These are phyloP conservation scores for Therioaphis trifolii DNA, from an alignment of 2,888 invertebrate species.

Conservation along the genomic window DNA sequence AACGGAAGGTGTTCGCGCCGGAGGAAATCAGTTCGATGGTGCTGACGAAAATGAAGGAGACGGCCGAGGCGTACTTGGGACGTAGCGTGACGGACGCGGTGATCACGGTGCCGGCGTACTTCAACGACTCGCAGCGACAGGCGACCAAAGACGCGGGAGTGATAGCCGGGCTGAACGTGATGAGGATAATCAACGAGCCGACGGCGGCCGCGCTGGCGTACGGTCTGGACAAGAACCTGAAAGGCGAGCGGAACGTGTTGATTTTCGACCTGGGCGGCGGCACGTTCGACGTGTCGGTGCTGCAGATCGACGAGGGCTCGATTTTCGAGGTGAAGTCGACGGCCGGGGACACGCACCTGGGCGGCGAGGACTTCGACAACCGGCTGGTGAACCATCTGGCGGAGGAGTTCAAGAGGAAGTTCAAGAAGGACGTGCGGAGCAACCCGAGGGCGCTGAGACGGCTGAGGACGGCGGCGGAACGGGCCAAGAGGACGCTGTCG, in stretches of 20 bases:
- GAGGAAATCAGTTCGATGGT: conserved; percentile 80
- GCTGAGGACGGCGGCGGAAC: conserved; percentile 71
- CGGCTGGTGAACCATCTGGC: conserved; percentile 73
- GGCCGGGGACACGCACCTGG: conserved; percentile 86
- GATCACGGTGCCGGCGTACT: conserved; percentile 84
- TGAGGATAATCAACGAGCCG: conserved; percentile 91
- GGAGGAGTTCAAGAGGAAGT: conserved; percentile 73
- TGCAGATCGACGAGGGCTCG: conserved; percentile 88
- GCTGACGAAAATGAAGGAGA: conserved; percentile 74
- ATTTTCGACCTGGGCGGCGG: conserved; percentile 89
- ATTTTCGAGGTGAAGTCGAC: conserved; percentile 87
- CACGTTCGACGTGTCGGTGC: conserved; percentile 91
- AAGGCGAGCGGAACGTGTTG: conserved; percentile 81
- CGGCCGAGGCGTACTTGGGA: conserved; percentile 75
- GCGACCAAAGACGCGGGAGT: conserved; percentile 89
- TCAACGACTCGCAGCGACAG: conserved; percentile 76
- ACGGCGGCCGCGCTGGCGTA: conserved; percentile 90
- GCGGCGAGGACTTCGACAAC: conserved; percentile 77
- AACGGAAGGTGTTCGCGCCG: conserved; percentile 75
- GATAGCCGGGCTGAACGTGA: conserved; percentile 86
- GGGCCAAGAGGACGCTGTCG: conserved; percentile 71
- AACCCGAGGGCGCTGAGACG: conserved; percentile 70
- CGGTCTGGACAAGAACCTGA: conserved; percentile 72
- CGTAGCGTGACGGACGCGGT: conserved; percentile 77
- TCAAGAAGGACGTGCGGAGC: conserved; percentile 70